A percentile compares a stretch with the other conserved stretches of the same genome.
These are phyloP conservation scores for Perdita meconis DNA, from an alignment of 2,888 invertebrate species.

Conservation along the genomic window DNA sequence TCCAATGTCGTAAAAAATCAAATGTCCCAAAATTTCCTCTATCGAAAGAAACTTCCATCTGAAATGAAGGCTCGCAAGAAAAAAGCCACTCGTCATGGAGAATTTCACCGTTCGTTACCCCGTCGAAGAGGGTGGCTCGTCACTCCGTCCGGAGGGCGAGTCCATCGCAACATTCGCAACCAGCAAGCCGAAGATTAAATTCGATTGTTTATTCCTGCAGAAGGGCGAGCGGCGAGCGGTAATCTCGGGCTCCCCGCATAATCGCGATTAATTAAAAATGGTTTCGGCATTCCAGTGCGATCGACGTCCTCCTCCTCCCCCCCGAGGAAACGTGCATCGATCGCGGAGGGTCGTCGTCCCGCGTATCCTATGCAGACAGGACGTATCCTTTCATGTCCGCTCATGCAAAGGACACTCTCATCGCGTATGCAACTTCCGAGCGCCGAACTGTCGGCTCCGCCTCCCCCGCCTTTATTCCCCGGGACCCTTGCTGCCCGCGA, in stretches of 20 bases:
- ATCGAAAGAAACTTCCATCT: too few species aligned
- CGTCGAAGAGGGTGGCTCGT: neutral
- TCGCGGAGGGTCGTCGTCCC: constrained; percentile 73
- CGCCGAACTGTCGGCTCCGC: constrained; percentile 45
- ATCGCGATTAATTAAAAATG: constrained; percentile 74
- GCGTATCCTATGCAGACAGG: constrained; percentile 63
- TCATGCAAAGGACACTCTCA: constrained; percentile 65
- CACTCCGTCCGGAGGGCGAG: too few species aligned
- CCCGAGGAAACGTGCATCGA: constrained; percentile 69
- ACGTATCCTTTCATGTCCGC: constrained; percentile 63
- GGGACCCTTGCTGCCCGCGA: constrained; percentile 21
- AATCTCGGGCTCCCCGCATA: constrained; percentile 44
- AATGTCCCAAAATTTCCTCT: too few species aligned
- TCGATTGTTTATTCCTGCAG: constrained; percentile 33
- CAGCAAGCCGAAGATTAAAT: constrained; percentile 38
- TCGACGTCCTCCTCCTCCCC: constrained; percentile 52
- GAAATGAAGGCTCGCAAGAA: too few species aligned
- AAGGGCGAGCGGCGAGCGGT: constrained; percentile 4
- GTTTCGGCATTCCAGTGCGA: constrained; percentile 57
- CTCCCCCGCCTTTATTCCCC: constrained; percentile 44
- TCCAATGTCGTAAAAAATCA: too few species aligned
- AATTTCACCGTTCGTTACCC: too few species aligned
- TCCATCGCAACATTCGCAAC: neutral
- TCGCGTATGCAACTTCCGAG: constrained; percentile 58
- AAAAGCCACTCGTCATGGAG: too few species aligned